Base-by-base conservation (phyloP, 2,113 vertebrate species). In the Syrrhaptes paradoxus region DNA sequence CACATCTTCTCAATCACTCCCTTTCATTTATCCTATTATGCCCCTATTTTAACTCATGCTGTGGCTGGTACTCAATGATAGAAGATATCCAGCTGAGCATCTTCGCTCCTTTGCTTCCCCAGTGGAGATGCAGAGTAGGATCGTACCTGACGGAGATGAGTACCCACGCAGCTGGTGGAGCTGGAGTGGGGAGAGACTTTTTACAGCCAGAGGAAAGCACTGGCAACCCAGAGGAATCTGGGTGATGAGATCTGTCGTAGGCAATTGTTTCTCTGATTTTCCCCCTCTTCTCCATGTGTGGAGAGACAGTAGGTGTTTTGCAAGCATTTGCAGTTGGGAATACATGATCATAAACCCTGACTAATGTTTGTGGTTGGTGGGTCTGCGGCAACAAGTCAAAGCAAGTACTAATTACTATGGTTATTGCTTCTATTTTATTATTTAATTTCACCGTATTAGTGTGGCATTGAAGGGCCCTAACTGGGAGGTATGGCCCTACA, bases 1-100 rank as follows among this genome's bases (percentile, higher is more conserved):
- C 96, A 97, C 96, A 97, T 97, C 96, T 97, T 97, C 96, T 98
- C 97, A 98, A 98, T 97, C 97, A 97, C 95, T 98, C 95, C 76
- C 78, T 97, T 97, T 97, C 96, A 97, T 97, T 97, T 97, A 95
- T 96, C 97, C 94, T 95, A 97, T 97, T 97, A 97, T 97, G 94
- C 65, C 95, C 92, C 89, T 90, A 85, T 96, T 97, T 97, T 97
- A 96, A 96, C 96, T 96, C 95, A 61, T 92, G 89, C 93, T 93
- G 89, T 93, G 82, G 83, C 89, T 95, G 95, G 93, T 93, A 93
- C 87, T 96, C 89, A 77, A 63, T 93, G 97, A 77, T 89, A 76
- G 96, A 87, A 96, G 93, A 87, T 96, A 96, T 94, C 88, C 90
- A 96, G 91, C 93, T 96, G 92, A 95, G 79, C 61, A 93, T 88